Conservation (phyloP, 2,797 vertebrate genomes). For the Pristis pectinata region DNA sequence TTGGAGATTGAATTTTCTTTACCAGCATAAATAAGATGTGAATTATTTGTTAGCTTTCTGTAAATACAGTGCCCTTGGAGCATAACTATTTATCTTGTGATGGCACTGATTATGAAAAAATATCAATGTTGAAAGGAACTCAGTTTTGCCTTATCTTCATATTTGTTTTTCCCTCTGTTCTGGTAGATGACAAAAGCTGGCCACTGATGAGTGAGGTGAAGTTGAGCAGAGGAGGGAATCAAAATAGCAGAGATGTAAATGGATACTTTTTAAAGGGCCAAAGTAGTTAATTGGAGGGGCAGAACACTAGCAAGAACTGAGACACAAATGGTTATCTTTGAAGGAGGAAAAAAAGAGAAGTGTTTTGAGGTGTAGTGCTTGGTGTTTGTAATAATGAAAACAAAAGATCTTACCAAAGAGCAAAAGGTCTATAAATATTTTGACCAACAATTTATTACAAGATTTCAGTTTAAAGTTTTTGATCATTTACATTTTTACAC, state of each 20-base stretch:
- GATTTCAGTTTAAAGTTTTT: neutral
- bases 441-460: neutral
- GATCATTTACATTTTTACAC: neutral
- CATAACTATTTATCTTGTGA: no score
- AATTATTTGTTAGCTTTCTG: neutral
- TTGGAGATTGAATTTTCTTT: neutral
- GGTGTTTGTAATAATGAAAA: neutral
- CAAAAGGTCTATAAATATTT: neutral
- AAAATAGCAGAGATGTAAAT: no score
- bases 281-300: no score
- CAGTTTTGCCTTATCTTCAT: no score
- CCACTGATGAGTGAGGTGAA: no score
- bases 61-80: neutral
- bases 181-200: no score
- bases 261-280: neutral
- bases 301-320: neutral
- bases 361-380: neutral
- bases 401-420: neutral
- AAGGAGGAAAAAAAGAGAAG: neutral
- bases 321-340: neutral
- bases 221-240: no score
- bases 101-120: no score
- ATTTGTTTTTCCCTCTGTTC: no score
- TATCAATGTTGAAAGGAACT: no score
- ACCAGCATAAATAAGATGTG: neutral